Conservation (phyloP, 2,113 vertebrate species). For the Peromyscus maniculatus region DNA sequence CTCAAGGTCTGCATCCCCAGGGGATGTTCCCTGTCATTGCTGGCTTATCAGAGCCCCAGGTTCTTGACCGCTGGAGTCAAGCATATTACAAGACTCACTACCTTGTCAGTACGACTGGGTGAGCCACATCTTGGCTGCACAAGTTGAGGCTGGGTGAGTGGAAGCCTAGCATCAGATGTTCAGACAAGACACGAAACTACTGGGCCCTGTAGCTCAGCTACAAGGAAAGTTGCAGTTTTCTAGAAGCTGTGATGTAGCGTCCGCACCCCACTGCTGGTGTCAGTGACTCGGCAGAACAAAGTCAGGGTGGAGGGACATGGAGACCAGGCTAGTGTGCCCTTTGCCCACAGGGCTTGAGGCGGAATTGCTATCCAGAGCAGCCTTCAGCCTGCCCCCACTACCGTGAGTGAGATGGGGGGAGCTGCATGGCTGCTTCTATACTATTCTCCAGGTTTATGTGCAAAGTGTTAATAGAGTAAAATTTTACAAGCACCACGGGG, state of each 20-base stretch:
- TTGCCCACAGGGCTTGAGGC: background rate
- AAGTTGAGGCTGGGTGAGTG: too few species aligned
- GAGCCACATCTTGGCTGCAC: fast-evolving
- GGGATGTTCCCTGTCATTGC: too few species aligned
- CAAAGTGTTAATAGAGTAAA: too few species aligned
- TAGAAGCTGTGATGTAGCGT: fast-evolving
- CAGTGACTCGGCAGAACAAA: background rate
- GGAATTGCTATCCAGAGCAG: background rate
- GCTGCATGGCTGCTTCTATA: fast-evolving
- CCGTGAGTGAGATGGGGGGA: too few species aligned
- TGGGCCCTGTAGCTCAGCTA: background rate
- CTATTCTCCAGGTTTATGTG: fast-evolving
- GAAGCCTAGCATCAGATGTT: background rate
- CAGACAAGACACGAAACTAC: background rate
- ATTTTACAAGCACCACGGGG: too few species aligned
- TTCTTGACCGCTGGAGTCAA: background rate
- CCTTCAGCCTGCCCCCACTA: background rate
- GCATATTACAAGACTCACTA: fast-evolving
- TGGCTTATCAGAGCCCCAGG: background rate
- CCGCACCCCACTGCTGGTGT: fast-evolving
- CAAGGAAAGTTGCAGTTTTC: background rate
- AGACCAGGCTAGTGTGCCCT: too few species aligned
- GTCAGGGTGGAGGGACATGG: fast-evolving
- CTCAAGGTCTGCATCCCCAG: background rate
- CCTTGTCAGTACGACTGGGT: fast-evolving